These are phyloP conservation scores for Parnassius orleans DNA, from an alignment of 2,888 invertebrate species.

Conservation along the genomic window DNA sequence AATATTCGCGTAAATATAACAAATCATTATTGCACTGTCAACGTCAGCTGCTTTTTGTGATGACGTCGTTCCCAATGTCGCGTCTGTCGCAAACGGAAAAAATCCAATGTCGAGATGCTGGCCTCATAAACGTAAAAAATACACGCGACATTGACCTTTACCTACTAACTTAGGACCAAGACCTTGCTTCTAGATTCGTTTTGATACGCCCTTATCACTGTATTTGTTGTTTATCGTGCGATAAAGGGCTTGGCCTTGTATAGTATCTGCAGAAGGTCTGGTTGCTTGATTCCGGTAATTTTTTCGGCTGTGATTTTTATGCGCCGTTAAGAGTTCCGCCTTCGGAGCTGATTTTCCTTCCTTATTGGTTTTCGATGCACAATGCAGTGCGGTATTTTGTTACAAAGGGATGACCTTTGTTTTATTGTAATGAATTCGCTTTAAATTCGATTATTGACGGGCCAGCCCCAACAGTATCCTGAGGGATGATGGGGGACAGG, in stretches of 20 bases:
- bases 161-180: constrained; percentile 57
- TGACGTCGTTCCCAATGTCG: constrained; percentile 34
- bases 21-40: neutral
- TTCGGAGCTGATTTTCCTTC: constrained; percentile 53
- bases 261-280: constrained; percentile 50
- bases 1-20: no score
- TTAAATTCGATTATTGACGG: no score
- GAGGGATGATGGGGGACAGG: no score
- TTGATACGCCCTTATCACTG: constrained; percentile 50
- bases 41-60: constrained; percentile 23
- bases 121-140: constrained; percentile 31
- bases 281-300: constrained; percentile 55
- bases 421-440: constrained; percentile 18
- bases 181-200: constrained; percentile 56
- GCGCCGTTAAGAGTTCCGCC: constrained; percentile 59
- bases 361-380: constrained; percentile 51
- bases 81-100: constrained; percentile 31
- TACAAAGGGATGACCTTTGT: no score
- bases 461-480: no score
- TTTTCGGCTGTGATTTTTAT: constrained; percentile 51
- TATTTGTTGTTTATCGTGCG: constrained; percentile 56
- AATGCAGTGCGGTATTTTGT: constrained; percentile 39
- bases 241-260: constrained; percentile 72
- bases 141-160: constrained; percentile 64
- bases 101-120: constrained; percentile 34